Evolutionary conservation across 2,113 vertebrate species (phyloP).

Genomic region (Callithrix jacchus): DNA sequence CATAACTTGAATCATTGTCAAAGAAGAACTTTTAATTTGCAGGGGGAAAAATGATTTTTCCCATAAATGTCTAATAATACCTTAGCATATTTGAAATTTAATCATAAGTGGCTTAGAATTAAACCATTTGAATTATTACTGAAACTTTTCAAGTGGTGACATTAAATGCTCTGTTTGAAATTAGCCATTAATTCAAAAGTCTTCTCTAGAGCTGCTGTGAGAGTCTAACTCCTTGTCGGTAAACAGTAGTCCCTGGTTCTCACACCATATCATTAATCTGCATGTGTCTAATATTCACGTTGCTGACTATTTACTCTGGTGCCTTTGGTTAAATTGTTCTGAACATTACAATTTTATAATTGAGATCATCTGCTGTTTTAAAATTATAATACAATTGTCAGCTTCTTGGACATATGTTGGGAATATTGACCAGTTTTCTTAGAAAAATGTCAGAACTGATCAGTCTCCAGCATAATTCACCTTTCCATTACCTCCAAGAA

Average conservation of each 20-base stretch:
- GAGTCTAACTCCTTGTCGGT: slow-evolving; percentile 63
- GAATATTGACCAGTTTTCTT: background rate
- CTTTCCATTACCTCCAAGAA: slow-evolving; percentile 18
- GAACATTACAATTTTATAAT: slow-evolving; percentile 29
- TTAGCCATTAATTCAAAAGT: slow-evolving; percentile 70
- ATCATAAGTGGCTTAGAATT: slow-evolving; percentile 82
- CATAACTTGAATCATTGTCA: slow-evolving; percentile 79
- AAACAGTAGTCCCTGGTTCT: slow-evolving; percentile 66
- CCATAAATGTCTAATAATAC: slow-evolving; percentile 82
- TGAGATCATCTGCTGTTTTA: slow-evolving; percentile 35
- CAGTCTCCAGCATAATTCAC: background rate
- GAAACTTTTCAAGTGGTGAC: slow-evolving; percentile 79
- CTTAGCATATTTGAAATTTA: slow-evolving; percentile 84
- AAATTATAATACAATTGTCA: slow-evolving; percentile 27
- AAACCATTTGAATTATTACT: slow-evolving; percentile 83
- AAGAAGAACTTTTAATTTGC: slow-evolving; percentile 81
- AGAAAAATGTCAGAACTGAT: background rate
- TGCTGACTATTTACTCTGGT: slow-evolving; percentile 26
- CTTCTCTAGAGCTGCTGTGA: slow-evolving; percentile 59
- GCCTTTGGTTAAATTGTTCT: slow-evolving; percentile 4
- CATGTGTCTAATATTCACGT: slow-evolving; percentile 20
- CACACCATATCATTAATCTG: slow-evolving; percentile 68
- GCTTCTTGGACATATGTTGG: slow-evolving; percentile 3
- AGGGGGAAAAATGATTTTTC: slow-evolving; percentile 74
- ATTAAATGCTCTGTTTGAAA: slow-evolving; percentile 73